A percentile compares a stretch with the other conserved stretches of the same genome.
phyloP scores from a whole-genome alignment of 2,888 invertebrate species.

The Polia nebulosa region DNA sequence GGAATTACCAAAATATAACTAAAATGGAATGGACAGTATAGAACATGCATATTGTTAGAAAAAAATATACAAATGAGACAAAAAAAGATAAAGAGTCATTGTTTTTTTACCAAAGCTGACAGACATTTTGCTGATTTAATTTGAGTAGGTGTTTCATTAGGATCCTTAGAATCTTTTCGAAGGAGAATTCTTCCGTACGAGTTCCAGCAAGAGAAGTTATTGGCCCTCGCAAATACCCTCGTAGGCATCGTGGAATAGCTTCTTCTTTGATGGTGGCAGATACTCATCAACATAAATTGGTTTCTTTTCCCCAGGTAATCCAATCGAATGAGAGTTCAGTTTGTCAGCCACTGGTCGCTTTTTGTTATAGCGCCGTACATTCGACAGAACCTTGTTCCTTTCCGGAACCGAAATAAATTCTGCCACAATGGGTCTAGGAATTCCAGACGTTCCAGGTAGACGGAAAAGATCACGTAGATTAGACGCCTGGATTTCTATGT shows the following conservation, averaged over 20 bases:
- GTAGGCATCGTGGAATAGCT: neutral
- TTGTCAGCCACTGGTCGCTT: no score
- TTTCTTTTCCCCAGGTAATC: constrained; percentile 1
- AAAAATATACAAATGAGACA: no score
- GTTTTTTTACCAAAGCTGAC: neutral
- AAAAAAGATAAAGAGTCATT: neutral
- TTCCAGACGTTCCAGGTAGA: neutral
- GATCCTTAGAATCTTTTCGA: neutral
- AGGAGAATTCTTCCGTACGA: neutral
- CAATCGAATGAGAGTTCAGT: no score
- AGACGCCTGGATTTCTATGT: neutral
- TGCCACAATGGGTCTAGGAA: neutral
- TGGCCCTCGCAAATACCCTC: neutral
- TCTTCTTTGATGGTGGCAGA: neutral
- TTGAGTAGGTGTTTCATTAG: neutral
- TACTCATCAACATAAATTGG: neutral
- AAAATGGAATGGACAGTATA: no score
- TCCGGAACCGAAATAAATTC: neutral
- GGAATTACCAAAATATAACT: no score
- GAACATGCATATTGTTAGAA: no score
- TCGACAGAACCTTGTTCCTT: neutral
- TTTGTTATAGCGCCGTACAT: neutral
- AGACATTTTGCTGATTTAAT: neutral
- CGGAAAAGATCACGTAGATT: neutral
- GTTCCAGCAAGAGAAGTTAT: constrained; percentile 1